phyloP scores from a whole-genome alignment of 1,140 invertebrate genomes.

The Eriocheir sinensis region DNA sequence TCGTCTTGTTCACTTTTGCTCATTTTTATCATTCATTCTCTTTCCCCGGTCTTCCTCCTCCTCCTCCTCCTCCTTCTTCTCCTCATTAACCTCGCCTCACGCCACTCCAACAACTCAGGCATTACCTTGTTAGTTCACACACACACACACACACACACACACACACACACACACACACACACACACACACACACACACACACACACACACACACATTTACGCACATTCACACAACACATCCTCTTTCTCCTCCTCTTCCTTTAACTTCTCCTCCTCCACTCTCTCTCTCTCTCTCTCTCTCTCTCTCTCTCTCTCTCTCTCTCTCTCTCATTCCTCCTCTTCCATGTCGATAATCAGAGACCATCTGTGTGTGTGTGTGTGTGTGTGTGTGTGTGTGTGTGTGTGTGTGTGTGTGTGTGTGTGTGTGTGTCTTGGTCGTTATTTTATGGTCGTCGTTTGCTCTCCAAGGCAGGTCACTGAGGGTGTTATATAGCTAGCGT shows the following conservation, averaged over 20 bases:
- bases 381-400: conserved; percentile 35
- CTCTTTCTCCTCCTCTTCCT: not conserved
- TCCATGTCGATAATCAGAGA: not conserved
- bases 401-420: conserved; percentile 27
- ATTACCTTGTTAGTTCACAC: not conserved
- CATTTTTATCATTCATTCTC: not conserved
- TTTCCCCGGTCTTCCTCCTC: not conserved
- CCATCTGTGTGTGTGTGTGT: conserved; percentile 18
- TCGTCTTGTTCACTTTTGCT: not conserved
- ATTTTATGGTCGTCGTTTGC: not conserved
- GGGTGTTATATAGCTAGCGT: not conserved
- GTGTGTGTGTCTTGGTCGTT: not conserved
- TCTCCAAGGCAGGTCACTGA: not conserved
- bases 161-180: conserved; percentile 13
- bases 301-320: not conserved
- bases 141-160: not conserved
- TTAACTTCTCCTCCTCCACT: not conserved
- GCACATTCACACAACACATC: not conserved
- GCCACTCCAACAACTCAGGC: not conserved
- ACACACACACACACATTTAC: conserved; percentile 23
- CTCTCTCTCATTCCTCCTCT: not conserved
- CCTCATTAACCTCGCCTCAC: not conserved
- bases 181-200: conserved; percentile 22
- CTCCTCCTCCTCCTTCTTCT: not conserved
- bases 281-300: not conserved